phyloP scores from a whole-genome alignment of 2,797 vertebrate species.

The Bryconaethiops microstoma region DNA sequence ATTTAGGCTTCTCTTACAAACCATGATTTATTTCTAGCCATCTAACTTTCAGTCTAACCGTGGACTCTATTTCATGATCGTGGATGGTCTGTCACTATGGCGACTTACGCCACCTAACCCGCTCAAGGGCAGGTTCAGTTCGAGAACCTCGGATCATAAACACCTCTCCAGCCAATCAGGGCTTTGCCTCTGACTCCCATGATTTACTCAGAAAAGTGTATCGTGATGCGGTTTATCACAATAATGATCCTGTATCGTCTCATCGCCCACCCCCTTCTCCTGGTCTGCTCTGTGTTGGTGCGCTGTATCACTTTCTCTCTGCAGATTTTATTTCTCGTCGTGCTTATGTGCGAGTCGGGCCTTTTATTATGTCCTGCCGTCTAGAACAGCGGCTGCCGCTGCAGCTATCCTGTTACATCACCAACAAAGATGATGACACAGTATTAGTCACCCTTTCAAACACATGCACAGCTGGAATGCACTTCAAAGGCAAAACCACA shows the following conservation, averaged over 20 bases:
- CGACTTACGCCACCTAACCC: no score
- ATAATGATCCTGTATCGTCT: neutral
- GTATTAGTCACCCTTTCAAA: neutral
- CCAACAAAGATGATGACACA: neutral
- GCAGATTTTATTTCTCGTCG: conserved; percentile 31
- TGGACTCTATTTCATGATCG: no score
- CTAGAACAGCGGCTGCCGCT: conserved; percentile 22
- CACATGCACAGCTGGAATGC: neutral
- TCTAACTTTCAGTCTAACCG: no score
- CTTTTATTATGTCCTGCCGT: conserved; percentile 45
- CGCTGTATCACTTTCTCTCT: conserved; percentile 38
- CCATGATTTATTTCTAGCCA: no score
- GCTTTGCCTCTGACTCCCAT: no score
- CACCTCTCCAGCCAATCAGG: no score
- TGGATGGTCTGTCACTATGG: no score
- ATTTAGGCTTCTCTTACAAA: no score
- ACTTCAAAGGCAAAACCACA: neutral
- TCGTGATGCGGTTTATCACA: no score
- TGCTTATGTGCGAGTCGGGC: conserved; percentile 29
- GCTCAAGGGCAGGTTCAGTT: no score
- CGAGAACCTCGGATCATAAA: no score
- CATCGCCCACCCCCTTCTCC: neutral
- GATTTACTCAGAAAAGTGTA: no score
- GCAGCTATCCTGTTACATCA: conserved; percentile 29
- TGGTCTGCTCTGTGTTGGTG: neutral